Percentiles rank a stretch among this genome's conserved stretches.
Conservation (phyloP, 2,888 invertebrate genomes). For the Poecilus cupreus region DNA sequence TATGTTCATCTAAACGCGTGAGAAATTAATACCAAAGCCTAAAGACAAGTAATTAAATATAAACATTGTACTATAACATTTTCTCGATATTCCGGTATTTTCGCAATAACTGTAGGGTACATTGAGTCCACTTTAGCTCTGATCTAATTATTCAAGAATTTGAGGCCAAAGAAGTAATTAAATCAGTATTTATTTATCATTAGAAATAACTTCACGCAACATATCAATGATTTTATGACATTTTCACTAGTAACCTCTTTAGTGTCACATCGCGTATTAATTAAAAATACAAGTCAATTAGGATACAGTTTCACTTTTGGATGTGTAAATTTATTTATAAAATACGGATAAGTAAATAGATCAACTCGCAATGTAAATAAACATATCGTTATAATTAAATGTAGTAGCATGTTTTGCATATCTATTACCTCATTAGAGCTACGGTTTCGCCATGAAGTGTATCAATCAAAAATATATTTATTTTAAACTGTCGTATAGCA, state of each 20-base stretch:
- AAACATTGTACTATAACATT: neutral
- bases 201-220: constrained; percentile 27
- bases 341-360: constrained; percentile 22
- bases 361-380: constrained; percentile 11
- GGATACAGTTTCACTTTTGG: constrained; percentile 33
- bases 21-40: too few relatives aligned
- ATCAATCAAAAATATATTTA: constrained; percentile 28
- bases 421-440: constrained; percentile 22
- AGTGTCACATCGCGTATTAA: constrained; percentile 19
- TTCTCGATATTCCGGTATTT: neutral
- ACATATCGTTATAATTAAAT: constrained; percentile 30
- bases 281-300: constrained; percentile 48
- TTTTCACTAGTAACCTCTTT: constrained; percentile 30
- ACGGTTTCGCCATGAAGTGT: neutral
- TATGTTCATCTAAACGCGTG: too few relatives aligned
- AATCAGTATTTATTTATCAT: constrained; percentile 20
- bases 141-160: constrained; percentile 29
- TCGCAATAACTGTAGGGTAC: neutral
- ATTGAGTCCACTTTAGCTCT: neutral
- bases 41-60: neutral
- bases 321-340: constrained; percentile 31
- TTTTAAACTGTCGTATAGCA: neutral
- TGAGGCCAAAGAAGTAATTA: constrained; percentile 35
- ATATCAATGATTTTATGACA: constrained; percentile 14
- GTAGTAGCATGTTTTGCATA: constrained; percentile 37